Evolutionary conservation across 30 jellyfish, hydroid and myxozoan genomes (phyloP), one percentile per base, ranked within the genome.

Genomic region (Mastigias papua): DNA sequence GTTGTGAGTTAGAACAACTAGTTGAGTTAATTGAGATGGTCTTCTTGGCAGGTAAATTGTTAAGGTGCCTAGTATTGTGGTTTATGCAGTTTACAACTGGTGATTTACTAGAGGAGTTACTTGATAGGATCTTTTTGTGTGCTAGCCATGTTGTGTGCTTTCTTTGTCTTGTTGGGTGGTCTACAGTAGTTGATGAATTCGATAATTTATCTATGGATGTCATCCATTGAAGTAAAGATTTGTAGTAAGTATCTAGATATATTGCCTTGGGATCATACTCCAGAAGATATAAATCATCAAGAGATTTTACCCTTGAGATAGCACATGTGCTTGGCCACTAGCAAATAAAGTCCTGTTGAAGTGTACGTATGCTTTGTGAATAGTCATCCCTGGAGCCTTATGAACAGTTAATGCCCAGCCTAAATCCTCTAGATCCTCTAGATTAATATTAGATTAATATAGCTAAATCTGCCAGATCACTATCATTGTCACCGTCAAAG

Each of bases 261-360:
- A 46, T 46, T 8, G 60, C 60, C 16, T 8, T 6, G 8, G 60
- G 16, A 46, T 46, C 60, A 16, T 46, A 46, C 16, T 46, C 60
- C 8, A 46, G 8, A 6, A 46, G 16, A 46, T 46, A 16, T 8
- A 46, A 16, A 46, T 46, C 16, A 46, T 46, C 60, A 6, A 46
- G 60, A 46, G 13, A 46, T 46, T 46, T 46, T 8, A 46, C 60
- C 60, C 60, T 46, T 6, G 60, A 46, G 8, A 46, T 46, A 6
- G 60, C 73, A 62, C 73, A 62, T 62, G 9, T 62, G 30, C 73
- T 23, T 62, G 73, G 9, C 73, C 34, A 27, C 73, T 62, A 62
- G 73, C 73, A 62, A 62, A 62, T 8, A 62, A 62, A 27, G 23
- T 62, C 30, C 21, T 27, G 21, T 62, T 62, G 23, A 62, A 27